A percentile compares a stretch with the other conserved stretches of the same genome.
These are phyloP conservation scores for Vulpes lagopus DNA, from an alignment of 2,113 vertebrate genomes.

Conservation along the genomic window DNA sequence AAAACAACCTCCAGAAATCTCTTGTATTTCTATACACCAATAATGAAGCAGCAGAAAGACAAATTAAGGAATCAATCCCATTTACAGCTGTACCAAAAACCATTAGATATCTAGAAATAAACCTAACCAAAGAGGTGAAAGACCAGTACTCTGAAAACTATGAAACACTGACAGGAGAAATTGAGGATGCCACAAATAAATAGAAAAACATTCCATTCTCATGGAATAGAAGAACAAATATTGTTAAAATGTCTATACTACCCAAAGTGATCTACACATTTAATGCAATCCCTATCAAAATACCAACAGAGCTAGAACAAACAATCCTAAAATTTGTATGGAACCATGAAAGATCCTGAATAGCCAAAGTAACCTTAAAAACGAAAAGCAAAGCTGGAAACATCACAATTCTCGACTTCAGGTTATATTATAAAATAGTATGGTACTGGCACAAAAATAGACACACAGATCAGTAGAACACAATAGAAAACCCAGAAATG, in stretches of 20 bases:
- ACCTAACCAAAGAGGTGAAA: neutral
- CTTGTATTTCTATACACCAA: neutral
- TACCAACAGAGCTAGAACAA: too few relatives aligned
- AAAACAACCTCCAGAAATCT: neutral
- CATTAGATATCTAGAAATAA: neutral
- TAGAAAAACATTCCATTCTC: neutral
- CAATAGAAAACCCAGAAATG: neutral
- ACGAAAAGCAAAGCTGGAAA: too few relatives aligned
- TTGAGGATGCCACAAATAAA: neutral
- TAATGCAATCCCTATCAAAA: too few relatives aligned
- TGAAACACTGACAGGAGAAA: neutral
- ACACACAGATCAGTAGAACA: neutral
- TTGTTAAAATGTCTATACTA: neutral
- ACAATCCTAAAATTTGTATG: too few relatives aligned
- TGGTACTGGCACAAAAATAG: neutral
- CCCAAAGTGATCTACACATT: neutral
- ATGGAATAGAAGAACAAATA: neutral
- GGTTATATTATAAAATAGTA: neutral
- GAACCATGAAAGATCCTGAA: too few relatives aligned
- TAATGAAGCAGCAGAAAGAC: neutral
- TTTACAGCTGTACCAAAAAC: neutral
- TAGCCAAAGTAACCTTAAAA: too few relatives aligned
- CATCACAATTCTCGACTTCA: too few relatives aligned
- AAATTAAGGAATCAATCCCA: neutral
- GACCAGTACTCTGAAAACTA: neutral